Evolutionary conservation across 35 echinoderm and acorn worm genomes (phyloP).

Genomic region (Amphiura filiformis): DNA sequence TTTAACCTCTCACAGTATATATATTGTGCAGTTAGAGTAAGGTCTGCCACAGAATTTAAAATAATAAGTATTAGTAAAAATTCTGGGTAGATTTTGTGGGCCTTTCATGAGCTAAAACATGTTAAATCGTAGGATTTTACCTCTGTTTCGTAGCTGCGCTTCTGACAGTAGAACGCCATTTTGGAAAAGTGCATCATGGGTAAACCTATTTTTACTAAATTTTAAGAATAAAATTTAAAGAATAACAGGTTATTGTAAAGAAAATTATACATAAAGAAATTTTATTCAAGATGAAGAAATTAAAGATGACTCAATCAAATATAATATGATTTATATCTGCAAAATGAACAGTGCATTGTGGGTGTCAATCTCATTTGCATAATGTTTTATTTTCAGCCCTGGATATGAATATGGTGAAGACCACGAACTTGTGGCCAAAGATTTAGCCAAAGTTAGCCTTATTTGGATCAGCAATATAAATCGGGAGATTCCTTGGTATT

Average conservation of each 20-base stretch:
- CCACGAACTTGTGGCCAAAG: not conserved
- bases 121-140: conserved; percentile 17
- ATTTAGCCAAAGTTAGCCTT: not conserved
- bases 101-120: too few relatives aligned
- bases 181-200: not conserved
- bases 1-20: too few relatives aligned
- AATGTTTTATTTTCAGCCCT: not conserved
- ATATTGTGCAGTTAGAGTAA: too few relatives aligned
- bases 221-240: not conserved
- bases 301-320: too few relatives aligned
- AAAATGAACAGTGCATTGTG: not conserved
- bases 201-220: not conserved
- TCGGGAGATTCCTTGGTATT: not conserved
- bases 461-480: not conserved
- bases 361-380: not conserved
- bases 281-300: too few relatives aligned
- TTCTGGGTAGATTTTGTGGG: too few relatives aligned
- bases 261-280: not conserved
- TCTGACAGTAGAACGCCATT: conserved; percentile 67
- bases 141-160: conserved; percentile 62
- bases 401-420: too few relatives aligned
- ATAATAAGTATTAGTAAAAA: too few relatives aligned
- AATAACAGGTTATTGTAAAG: not conserved
- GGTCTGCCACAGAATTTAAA: too few relatives aligned
- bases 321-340: too few relatives aligned